Evolutionary conservation across 1,140 invertebrate genomes (phyloP).

Genomic region (Drosophila subpulchrella): DNA sequence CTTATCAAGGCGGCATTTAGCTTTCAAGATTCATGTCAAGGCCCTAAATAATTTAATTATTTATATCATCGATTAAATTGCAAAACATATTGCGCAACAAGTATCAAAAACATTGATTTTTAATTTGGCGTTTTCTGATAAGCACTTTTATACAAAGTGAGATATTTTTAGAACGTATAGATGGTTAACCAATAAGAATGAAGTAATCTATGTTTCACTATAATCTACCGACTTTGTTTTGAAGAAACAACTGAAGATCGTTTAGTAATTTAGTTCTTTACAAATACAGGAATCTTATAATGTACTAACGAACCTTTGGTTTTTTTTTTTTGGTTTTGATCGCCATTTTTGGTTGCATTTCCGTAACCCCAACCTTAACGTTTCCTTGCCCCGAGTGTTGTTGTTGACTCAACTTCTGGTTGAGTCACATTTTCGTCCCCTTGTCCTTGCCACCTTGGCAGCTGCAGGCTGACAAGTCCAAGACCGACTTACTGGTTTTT

Average conservation of each 20-base stretch:
- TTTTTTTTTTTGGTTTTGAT: constrained; percentile 8
- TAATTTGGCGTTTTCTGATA: no score
- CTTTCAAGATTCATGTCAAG: constrained; percentile 7
- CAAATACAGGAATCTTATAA: not conserved
- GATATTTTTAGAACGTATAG: no score
- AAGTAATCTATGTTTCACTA: no score
- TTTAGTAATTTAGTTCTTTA: not conserved
- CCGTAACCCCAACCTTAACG: constrained; percentile 14
- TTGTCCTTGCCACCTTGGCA: constrained; percentile 52
- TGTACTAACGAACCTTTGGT: not conserved
- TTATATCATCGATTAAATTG: not conserved
- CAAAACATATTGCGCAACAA: no score
- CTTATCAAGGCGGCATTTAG: constrained; percentile 16
- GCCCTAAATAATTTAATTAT: not conserved
- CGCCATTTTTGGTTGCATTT: constrained; percentile 33
- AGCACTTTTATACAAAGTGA: not conserved
- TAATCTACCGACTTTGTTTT: not conserved
- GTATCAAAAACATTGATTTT: no score
- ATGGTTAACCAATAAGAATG: no score
- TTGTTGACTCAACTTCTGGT: constrained; percentile 40
- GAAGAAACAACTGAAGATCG: not conserved
- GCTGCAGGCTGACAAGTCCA: constrained; percentile 63
- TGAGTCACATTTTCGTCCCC: constrained; percentile 53
- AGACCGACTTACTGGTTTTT: constrained; percentile 70
- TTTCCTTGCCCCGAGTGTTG: constrained; percentile 1